Evolutionary conservation across 2,888 invertebrate genomes (phyloP).

Genomic region (Plebejus argus): DNA sequence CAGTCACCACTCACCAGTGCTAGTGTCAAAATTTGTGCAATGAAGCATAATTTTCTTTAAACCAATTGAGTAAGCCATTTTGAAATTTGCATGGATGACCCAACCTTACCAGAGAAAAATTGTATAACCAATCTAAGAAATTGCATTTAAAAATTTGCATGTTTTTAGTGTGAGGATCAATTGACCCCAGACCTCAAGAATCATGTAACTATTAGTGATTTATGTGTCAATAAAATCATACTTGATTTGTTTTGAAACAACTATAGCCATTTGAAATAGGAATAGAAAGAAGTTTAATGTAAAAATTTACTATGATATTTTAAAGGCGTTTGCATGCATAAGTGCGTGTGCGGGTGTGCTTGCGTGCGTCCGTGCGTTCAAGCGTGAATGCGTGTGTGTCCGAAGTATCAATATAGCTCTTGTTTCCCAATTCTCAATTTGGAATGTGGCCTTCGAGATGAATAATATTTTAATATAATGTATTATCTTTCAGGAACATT

Average conservation of each 20-base stretch:
- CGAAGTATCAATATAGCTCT: too few species aligned
- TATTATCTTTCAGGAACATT: conserved; percentile 56
- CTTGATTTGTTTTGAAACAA: neutral
- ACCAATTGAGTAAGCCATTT: neutral
- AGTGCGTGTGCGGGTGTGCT: too few species aligned
- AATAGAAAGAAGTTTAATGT: neutral
- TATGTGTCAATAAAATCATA: neutral
- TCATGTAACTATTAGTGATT: neutral
- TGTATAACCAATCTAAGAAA: neutral
- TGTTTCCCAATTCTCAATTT: too few species aligned
- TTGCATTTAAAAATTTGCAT: neutral
- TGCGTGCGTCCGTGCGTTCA: too few species aligned
- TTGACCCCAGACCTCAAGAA: too few species aligned
- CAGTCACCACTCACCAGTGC: too few species aligned
- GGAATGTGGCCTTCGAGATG: too few species aligned
- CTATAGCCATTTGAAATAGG: too few species aligned
- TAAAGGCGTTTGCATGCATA: neutral
- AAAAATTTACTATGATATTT: neutral
- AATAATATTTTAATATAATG: neutral
- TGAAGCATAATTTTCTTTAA: neutral
- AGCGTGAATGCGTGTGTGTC: too few species aligned
- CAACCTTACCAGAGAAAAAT: too few species aligned
- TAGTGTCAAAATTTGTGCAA: neutral
- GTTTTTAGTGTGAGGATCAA: too few species aligned
- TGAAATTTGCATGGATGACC: neutral